Conservation (phyloP, 2,797 vertebrate genomes). For the Karalla daura region DNA sequence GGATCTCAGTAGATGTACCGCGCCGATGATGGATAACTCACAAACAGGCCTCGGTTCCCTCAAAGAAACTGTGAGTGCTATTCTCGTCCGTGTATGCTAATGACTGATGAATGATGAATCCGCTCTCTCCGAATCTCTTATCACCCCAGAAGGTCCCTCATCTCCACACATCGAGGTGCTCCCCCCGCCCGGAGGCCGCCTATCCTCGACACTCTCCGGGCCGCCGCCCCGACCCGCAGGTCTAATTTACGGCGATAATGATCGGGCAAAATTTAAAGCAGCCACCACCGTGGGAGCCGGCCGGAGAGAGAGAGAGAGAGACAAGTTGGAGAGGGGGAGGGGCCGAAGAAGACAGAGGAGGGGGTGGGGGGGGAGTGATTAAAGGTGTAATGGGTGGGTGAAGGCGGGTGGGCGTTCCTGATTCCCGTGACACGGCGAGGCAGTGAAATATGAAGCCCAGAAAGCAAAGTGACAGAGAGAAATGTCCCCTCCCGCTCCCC, state of each 20-base stretch:
- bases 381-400: conserved; percentile 53
- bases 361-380: conserved; percentile 50
- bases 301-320: neutral
- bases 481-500: conserved; percentile 35
- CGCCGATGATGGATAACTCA: conserved; percentile 4
- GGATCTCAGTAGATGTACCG: conserved; percentile 9
- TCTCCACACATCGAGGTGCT: conserved; percentile 33
- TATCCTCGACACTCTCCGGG: conserved; percentile 30
- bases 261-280: conserved; percentile 46
- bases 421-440: conserved; percentile 23
- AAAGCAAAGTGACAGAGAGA: conserved; percentile 71
- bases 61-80: neutral
- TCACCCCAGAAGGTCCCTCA: conserved; percentile 32
- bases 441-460: conserved; percentile 68
- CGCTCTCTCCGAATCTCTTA: neutral
- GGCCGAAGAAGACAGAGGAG: neutral
- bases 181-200: neutral
- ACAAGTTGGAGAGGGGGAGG: neutral
- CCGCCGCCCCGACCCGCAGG: conserved; percentile 23
- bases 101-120: too few species aligned
- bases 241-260: conserved; percentile 56
- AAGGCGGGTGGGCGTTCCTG: neutral
- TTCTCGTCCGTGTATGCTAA: conserved; percentile 20
- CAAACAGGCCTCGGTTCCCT: conserved; percentile 17
- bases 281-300: conserved; percentile 25